A percentile compares a stretch with the other conserved stretches of the same genome.
These are phyloP conservation scores for Sinocyclocheilus grahami DNA, from an alignment of 2,113 vertebrate species.

Conservation along the genomic window DNA sequence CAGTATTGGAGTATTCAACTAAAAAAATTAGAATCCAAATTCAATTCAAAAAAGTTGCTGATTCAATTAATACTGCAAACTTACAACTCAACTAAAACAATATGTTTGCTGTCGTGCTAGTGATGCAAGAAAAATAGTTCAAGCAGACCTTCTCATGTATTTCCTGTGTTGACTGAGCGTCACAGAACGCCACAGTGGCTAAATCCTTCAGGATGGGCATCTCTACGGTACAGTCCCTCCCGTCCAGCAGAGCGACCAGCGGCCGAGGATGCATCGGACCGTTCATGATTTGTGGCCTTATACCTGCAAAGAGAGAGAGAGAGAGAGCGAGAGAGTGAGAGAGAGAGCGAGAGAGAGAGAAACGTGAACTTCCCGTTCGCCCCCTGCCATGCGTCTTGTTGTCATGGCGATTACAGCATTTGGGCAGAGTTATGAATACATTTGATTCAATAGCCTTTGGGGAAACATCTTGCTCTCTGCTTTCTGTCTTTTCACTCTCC, in stretches of 20 bases:
- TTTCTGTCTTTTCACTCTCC: slow-evolving; percentile 42
- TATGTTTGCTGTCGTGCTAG: too few species aligned
- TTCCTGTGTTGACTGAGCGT: too few species aligned
- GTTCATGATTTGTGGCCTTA: slow-evolving; percentile 53
- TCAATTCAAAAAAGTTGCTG: too few species aligned
- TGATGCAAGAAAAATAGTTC: too few species aligned
- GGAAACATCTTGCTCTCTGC: slow-evolving; percentile 59
- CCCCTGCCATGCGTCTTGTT: slow-evolving; percentile 73
- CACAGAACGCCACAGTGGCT: slow-evolving; percentile 84
- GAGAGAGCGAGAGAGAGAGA: neutral
- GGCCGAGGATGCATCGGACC: too few species aligned
- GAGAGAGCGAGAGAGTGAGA: neutral
- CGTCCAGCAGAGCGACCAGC: slow-evolving; percentile 58
- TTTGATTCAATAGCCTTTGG: slow-evolving; percentile 81
- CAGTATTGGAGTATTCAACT: too few species aligned
- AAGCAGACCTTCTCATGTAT: too few species aligned
- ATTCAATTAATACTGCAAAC: too few species aligned
- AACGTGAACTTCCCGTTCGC: slow-evolving; percentile 66
- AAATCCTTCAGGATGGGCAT: slow-evolving; percentile 98
- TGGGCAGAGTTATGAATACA: slow-evolving; percentile 80
- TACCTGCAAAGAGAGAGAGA: slow-evolving; percentile 78
- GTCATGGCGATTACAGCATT: slow-evolving; percentile 83
- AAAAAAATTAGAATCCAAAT: too few species aligned
- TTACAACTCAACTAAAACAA: too few species aligned
- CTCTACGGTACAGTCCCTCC: slow-evolving; percentile 88